These are phyloP conservation scores for Muricea muricata DNA, from an alignment of 92 coral and sea anemone genomes.

Conservation along the genomic window DNA sequence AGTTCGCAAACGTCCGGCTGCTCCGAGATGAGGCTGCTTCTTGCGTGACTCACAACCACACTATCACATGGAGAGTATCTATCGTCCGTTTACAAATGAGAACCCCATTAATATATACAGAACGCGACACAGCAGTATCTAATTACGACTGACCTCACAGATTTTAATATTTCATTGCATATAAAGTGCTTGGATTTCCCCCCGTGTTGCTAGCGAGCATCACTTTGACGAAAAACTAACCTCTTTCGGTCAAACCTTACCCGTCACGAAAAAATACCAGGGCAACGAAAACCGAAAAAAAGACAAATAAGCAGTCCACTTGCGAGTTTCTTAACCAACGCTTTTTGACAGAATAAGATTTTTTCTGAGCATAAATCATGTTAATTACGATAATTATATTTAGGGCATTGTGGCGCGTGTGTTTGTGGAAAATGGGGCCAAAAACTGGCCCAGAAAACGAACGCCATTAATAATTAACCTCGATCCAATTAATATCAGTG, in stretches of 20 bases:
- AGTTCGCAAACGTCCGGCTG: background rate
- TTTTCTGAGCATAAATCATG: background rate
- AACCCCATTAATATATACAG: constrained; percentile 6
- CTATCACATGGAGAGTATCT: background rate
- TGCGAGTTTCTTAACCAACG: background rate
- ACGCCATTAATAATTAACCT: constrained; percentile 13
- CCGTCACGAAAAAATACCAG: background rate
- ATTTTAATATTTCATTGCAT: background rate
- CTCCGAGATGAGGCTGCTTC: background rate
- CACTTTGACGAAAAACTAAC: background rate
- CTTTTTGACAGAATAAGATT: background rate
- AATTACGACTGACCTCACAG: background rate
- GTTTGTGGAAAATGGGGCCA: background rate
- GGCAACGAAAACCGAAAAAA: background rate
- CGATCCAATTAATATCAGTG: constrained; percentile 9
- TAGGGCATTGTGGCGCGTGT: constrained; percentile 28
- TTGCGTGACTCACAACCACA: too few species aligned
- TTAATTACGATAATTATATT: constrained; percentile 29
- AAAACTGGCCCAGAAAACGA: background rate
- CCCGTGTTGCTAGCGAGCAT: background rate
- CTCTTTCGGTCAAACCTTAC: background rate
- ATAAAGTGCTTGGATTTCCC: background rate
- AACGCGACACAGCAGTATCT: too few species aligned
- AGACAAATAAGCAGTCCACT: background rate
- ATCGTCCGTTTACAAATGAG: background rate